phyloP scores from a whole-genome alignment of 2,797 vertebrate genomes.

The Sternotherus odoratus region DNA sequence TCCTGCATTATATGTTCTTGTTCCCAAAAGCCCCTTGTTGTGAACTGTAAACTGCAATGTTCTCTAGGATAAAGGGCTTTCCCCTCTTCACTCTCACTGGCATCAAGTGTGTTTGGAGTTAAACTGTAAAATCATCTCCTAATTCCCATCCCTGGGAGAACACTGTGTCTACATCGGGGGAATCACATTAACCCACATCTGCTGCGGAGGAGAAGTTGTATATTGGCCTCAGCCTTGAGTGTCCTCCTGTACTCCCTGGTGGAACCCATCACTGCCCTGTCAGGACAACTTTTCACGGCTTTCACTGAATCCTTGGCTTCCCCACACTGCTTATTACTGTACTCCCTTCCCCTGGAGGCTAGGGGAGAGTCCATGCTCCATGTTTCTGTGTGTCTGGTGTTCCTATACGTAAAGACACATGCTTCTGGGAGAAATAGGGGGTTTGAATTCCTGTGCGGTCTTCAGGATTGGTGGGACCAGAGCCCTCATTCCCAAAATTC shows the following conservation, averaged over 20 bases:
- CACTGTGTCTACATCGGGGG: neutral
- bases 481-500: neutral
- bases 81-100: neutral
- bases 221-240: neutral
- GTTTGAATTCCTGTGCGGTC: neutral
- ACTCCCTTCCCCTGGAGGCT: neutral
- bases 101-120: neutral
- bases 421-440: neutral
- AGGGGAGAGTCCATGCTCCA: neutral
- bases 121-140: neutral
- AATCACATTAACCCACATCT: neutral
- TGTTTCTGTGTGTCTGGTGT: neutral
- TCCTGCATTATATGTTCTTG: neutral
- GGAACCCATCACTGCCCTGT: neutral
- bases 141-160: neutral
- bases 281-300: neutral
- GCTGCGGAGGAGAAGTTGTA: neutral
- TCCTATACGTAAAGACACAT: neutral
- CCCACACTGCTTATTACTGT: rapidly evolving
- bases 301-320: neutral
- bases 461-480: neutral
- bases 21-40: neutral
- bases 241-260: neutral
- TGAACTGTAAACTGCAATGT: neutral
- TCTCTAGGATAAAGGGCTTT: neutral